A percentile compares a stretch with the other conserved stretches of the same genome.
Conservation (phyloP, 2,888 invertebrate genomes). For the Charanyca ferruginea region DNA sequence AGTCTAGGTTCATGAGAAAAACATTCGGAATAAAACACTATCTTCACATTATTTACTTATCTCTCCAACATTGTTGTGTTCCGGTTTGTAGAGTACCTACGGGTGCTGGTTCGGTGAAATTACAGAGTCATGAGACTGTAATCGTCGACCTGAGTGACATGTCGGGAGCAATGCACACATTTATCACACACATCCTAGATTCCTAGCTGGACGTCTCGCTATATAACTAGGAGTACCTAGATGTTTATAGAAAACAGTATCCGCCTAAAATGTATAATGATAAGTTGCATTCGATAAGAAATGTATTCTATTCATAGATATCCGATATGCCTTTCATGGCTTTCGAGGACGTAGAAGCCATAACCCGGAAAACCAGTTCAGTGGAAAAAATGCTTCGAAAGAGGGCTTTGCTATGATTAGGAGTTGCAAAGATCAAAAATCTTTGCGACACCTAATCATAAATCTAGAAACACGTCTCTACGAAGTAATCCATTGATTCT, state of each 20-base stretch:
- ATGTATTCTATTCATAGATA: no score
- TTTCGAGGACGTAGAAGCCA: not conserved
- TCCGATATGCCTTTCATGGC: conserved; percentile 9
- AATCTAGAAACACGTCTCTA: not conserved
- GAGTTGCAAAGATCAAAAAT: no score
- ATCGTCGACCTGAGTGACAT: conserved; percentile 1
- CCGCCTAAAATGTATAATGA: conserved; percentile 7
- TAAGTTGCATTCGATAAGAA: no score
- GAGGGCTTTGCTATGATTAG: no score
- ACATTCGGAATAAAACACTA: not conserved
- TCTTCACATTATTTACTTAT: not conserved
- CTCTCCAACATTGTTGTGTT: not conserved
- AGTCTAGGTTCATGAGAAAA: not conserved
- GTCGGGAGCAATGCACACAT: conserved; percentile 4
- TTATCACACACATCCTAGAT: not conserved
- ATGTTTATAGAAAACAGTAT: not conserved
- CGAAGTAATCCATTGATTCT: not conserved
- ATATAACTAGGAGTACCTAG: no score
- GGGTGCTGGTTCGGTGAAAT: not conserved
- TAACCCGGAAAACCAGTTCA: not conserved
- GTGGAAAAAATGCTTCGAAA: no score
- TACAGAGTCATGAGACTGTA: not conserved
- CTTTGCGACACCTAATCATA: not conserved
- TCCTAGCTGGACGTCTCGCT: not conserved
- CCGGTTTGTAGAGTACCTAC: conserved; percentile 4